Conservation (phyloP, 2,888 invertebrate species). For the Meteorus colon region DNA sequence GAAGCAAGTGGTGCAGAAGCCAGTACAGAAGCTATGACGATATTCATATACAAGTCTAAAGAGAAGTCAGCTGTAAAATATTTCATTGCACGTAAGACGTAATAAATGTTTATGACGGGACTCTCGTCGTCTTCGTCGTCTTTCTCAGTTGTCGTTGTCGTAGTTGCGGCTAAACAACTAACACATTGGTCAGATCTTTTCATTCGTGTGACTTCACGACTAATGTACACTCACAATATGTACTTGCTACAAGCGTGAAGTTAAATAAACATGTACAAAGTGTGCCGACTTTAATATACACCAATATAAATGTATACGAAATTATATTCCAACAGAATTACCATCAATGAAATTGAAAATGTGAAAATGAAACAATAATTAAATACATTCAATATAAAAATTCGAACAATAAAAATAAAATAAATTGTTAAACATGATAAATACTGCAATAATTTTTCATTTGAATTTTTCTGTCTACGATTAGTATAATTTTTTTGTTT, state of each 20-base stretch:
- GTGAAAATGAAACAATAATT: background rate
- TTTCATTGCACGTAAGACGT: conserved; percentile 56
- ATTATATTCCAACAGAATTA: background rate
- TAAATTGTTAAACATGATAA: background rate
- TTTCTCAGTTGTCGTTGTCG: conserved; percentile 19
- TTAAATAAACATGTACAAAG: conserved; percentile 41
- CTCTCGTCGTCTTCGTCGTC: conserved; percentile 27
- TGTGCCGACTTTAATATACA: conserved; percentile 1
- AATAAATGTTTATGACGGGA: conserved; percentile 60
- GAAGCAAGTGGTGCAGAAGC: conserved; percentile 43
- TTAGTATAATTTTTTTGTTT: background rate
- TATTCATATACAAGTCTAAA: conserved; percentile 42
- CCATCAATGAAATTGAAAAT: conserved; percentile 6
- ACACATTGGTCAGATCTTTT: conserved; percentile 16
- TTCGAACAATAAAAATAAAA: background rate
- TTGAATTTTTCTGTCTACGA: background rate
- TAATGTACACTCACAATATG: background rate
- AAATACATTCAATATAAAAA: background rate
- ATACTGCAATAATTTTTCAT: too few relatives aligned
- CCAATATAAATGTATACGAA: conserved; percentile 5
- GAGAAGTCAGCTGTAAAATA: conserved; percentile 57
- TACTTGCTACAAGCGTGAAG: conserved; percentile 6
- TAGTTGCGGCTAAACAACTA: conserved; percentile 30
- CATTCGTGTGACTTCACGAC: conserved; percentile 27
- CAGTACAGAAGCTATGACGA: conserved; percentile 48